phyloP scores from a whole-genome alignment of 2,797 vertebrate species.

The Morelia viridis region DNA sequence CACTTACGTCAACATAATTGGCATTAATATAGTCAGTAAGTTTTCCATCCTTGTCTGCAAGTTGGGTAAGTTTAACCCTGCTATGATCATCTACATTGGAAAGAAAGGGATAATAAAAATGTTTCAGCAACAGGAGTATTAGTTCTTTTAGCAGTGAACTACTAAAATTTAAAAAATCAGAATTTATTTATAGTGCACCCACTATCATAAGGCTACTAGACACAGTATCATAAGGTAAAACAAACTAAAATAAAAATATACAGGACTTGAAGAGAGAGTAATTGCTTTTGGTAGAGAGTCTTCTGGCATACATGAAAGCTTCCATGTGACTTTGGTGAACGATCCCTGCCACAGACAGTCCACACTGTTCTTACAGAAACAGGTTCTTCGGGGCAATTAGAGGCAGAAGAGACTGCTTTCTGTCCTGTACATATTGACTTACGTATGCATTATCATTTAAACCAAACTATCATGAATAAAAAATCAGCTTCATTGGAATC shows the following conservation, averaged over 20 bases:
- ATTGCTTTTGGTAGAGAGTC: neutral
- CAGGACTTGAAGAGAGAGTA: neutral
- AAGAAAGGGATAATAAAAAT: conserved; percentile 41
- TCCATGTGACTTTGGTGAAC: neutral
- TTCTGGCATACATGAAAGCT: neutral
- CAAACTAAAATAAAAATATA: neutral
- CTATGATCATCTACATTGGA: conserved; percentile 89
- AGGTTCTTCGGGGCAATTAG: neutral
- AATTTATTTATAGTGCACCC: neutral
- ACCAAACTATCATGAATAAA: neutral
- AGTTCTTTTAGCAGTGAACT: neutral
- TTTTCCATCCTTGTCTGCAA: conserved; percentile 83
- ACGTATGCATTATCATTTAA: neutral
- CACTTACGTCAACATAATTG: conserved; percentile 93
- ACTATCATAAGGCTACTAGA: neutral
- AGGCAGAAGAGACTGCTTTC: neutral
- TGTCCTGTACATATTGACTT: neutral
- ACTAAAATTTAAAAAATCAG: neutral
- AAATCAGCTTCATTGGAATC: neutral
- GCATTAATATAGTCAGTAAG: conserved; percentile 93
- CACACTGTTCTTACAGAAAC: neutral
- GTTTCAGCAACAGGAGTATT: conserved; percentile 25
- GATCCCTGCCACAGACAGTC: neutral
- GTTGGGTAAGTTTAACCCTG: conserved; percentile 85
- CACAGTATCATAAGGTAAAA: neutral